A percentile compares a stretch with the other conserved stretches of the same genome.
Conservation (phyloP, 2,113 vertebrate genomes). For the Misgurnus anguillicaudatus region DNA sequence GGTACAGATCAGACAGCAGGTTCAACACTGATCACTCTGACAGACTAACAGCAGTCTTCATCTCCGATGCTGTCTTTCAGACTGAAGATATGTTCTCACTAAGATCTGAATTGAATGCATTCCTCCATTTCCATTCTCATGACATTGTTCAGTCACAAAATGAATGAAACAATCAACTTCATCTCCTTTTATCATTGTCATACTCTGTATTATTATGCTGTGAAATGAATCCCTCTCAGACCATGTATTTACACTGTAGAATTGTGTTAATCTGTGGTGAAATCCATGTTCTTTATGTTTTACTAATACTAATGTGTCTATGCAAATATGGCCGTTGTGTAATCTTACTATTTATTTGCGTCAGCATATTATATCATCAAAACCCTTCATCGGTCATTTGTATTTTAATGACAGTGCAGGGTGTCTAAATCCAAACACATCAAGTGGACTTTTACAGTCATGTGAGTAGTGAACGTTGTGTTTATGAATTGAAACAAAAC, state of each 20-base stretch:
- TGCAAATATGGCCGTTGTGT: no score
- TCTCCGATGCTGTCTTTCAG: slow-evolving; percentile 7
- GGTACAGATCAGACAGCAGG: not conserved
- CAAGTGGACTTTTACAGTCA: no score
- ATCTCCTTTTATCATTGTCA: slow-evolving; percentile 3
- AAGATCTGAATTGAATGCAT: not conserved
- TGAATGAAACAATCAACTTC: slow-evolving; percentile 4
- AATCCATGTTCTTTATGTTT: no score
- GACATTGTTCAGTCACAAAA: slow-evolving; percentile 27
- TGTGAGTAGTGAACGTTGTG: no score
- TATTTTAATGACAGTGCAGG: no score
- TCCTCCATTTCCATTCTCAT: slow-evolving; percentile 1
- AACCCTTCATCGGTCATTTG: no score
- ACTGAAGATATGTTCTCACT: not conserved
- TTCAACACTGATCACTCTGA: not conserved
- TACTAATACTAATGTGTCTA: no score
- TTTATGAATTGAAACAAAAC: no score
- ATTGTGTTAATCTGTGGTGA: not conserved
- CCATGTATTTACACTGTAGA: not conserved
- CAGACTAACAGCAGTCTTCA: slow-evolving; percentile 22
- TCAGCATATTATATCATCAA: no score
- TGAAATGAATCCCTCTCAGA: not conserved
- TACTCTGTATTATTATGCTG: not conserved
- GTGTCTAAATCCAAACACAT: no score
- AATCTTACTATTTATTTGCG: no score